Percentiles rank a stretch among this genome's conserved stretches.
These are phyloP conservation scores for Orthonyx spaldingii DNA, from an alignment of 2,113 vertebrate species.

Conservation along the genomic window DNA sequence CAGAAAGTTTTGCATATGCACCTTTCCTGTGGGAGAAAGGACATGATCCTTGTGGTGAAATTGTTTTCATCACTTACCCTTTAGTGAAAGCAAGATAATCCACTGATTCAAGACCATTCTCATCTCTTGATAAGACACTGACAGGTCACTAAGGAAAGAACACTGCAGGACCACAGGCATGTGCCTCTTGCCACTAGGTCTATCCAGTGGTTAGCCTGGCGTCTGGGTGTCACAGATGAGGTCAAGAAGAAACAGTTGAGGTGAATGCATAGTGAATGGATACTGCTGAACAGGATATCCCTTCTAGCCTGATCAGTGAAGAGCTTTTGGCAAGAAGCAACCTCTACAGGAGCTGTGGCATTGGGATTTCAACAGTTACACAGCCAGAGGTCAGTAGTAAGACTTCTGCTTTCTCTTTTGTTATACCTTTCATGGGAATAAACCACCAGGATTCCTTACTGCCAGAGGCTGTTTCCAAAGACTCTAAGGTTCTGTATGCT, in stretches of 20 bases:
- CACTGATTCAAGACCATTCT: background rate
- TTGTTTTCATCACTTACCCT: background rate
- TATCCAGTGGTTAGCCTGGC: background rate
- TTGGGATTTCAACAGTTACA: background rate
- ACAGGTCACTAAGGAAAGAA: background rate
- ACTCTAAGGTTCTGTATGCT: background rate
- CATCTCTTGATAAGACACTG: background rate
- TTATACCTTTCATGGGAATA: background rate
- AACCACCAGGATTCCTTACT: background rate
- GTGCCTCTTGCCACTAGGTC: background rate
- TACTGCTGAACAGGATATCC: background rate
- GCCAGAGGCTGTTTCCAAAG: background rate
- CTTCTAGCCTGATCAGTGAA: background rate
- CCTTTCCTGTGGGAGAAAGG: background rate
- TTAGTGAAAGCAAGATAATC: background rate
- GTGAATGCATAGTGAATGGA: background rate
- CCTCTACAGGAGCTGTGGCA: background rate
- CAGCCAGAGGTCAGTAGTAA: background rate
- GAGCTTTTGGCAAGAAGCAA: background rate
- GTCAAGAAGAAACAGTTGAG: background rate
- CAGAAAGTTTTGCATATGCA: background rate
- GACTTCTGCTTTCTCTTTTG: background rate
- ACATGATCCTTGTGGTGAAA: background rate
- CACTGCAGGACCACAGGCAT: background rate
- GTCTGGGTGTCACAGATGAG: background rate